phyloP scores from a whole-genome alignment of 2,797 vertebrate genomes.

The Eulemur rubriventer region DNA sequence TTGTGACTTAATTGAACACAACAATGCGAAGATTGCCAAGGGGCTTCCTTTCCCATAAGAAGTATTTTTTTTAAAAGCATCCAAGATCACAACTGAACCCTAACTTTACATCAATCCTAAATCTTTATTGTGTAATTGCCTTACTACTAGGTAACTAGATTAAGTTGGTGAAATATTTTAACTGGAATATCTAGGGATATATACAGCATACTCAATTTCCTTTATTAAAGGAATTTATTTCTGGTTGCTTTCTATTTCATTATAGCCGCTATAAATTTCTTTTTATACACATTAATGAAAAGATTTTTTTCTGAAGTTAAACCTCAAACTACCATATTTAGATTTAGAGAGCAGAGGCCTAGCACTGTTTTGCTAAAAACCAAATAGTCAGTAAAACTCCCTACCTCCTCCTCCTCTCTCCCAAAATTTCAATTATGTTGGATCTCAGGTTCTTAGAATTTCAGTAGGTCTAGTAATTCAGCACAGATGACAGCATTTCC shows the following conservation, averaged over 20 bases:
- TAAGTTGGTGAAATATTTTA: slow-evolving; percentile 60
- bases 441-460: background rate
- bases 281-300: slow-evolving; percentile 60
- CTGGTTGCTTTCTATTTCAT: slow-evolving; percentile 63
- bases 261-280: slow-evolving; percentile 59
- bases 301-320: slow-evolving; percentile 11
- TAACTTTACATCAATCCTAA: slow-evolving; percentile 56
- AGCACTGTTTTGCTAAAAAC: background rate
- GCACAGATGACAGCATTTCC: background rate
- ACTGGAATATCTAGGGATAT: slow-evolving; percentile 57
- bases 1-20: slow-evolving; percentile 73
- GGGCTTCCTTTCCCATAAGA: slow-evolving; percentile 45
- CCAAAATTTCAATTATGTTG: background rate
- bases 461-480: background rate
- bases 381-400: background rate
- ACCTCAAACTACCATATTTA: slow-evolving; percentile 13
- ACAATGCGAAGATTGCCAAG: slow-evolving; percentile 60
- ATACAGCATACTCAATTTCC: slow-evolving; percentile 43
- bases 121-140: slow-evolving; percentile 60
- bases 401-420: background rate
- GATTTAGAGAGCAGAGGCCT: slow-evolving; percentile 23
- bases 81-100: slow-evolving; percentile 37
- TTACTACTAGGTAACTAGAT: slow-evolving; percentile 67
- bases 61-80: slow-evolving; percentile 52
- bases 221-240: slow-evolving; percentile 73